These are phyloP conservation scores for Coptodon rendalli DNA, from an alignment of 2,113 vertebrate genomes.

Conservation along the genomic window DNA sequence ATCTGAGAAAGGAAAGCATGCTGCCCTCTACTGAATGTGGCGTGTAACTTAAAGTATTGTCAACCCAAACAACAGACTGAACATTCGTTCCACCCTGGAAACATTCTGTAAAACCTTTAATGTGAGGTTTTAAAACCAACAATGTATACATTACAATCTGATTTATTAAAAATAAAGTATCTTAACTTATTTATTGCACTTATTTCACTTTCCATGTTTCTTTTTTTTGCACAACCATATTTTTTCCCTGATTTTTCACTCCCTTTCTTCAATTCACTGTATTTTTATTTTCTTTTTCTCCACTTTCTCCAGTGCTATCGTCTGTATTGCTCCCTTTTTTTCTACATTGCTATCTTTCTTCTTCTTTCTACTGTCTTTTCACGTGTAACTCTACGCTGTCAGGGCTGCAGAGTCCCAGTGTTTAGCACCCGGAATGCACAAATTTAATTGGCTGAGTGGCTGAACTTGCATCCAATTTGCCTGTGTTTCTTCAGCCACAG, in stretches of 20 bases:
- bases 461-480: background rate
- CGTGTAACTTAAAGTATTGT: background rate
- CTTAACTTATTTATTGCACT: background rate
- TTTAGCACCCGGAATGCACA: fast-evolving
- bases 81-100: background rate
- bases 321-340: background rate
- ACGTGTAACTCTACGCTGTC: fast-evolving
- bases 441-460: background rate
- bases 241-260: background rate
- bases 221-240: background rate
- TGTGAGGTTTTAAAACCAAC: background rate
- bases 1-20: background rate
- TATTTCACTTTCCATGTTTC: background rate
- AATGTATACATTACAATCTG: background rate
- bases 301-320: fast-evolving
- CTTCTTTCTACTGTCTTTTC: background rate
- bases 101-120: background rate
- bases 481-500: background rate
- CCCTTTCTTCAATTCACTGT: background rate
- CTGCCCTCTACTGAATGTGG: background rate
- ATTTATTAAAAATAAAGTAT: background rate
- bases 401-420: background rate
- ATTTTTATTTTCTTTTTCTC: background rate
- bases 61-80: background rate
- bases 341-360: background rate